phyloP scores from a whole-genome alignment of 1,140 invertebrate genomes.

The Papilio aristodemus region DNA sequence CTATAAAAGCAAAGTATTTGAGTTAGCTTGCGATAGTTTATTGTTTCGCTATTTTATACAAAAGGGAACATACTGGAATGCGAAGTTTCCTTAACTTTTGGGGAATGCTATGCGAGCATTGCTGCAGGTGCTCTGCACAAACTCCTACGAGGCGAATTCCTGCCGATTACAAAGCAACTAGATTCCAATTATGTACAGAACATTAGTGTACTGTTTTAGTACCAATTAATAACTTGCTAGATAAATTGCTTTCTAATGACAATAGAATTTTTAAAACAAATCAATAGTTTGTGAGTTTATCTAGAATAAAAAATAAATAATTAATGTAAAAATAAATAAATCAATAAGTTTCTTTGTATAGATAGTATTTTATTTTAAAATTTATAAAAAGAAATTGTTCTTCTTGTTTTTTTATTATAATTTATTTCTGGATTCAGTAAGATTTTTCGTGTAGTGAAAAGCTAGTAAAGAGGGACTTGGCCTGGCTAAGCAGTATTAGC shows the following conservation, averaged over 20 bases:
- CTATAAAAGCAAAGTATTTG: not conserved
- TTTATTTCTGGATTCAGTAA: too few species aligned
- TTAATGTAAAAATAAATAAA: too few species aligned
- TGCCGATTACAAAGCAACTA: not conserved
- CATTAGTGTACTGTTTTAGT: too few species aligned
- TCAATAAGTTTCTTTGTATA: too few species aligned
- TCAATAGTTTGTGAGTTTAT: too few species aligned
- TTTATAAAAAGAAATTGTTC: too few species aligned
- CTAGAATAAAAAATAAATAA: too few species aligned
- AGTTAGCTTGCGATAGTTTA: constrained; percentile 12
- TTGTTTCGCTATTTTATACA: constrained; percentile 1
- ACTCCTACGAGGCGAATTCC: not conserved
- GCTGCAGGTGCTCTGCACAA: not conserved
- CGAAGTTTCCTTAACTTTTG: not conserved
- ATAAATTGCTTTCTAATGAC: too few species aligned
- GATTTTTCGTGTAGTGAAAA: not conserved
- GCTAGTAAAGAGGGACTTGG: not conserved
- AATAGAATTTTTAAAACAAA: too few species aligned
- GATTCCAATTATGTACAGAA: not conserved
- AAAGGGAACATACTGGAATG: not conserved
- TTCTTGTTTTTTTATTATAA: too few species aligned
- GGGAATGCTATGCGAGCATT: not conserved
- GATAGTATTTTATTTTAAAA: too few species aligned
- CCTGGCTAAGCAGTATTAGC: not conserved
- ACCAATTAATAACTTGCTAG: too few species aligned